Conservation (phyloP, 53 echinoderm and acorn worm genomes). For the Henricia sp. region DNA sequence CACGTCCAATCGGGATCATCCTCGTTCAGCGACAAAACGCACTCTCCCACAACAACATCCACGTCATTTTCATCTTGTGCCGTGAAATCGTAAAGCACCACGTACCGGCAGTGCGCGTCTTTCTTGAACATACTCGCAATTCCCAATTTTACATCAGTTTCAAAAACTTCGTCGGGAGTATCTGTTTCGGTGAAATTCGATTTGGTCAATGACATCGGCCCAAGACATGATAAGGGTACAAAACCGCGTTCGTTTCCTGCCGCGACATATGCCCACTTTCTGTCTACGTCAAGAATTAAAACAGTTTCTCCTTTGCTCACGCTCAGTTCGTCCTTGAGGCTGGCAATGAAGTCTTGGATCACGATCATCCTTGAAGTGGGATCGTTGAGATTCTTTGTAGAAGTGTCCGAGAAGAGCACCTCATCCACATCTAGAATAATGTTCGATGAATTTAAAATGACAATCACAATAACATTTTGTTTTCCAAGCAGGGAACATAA, state of each 20-base stretch:
- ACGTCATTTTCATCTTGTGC: conserved; percentile 53
- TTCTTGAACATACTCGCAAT: conserved; percentile 20
- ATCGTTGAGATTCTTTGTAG: conserved; percentile 18
- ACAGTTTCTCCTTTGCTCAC: conserved; percentile 39
- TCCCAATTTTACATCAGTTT: not conserved
- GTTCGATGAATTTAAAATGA: not conserved
- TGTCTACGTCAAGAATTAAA: conserved; percentile 30
- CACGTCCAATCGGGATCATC: conserved; percentile 58
- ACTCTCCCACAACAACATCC: conserved; percentile 20
- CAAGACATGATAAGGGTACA: conserved; percentile 35
- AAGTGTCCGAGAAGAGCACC: not conserved
- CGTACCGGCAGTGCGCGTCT: conserved; percentile 28
- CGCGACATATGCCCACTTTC: conserved; percentile 54
- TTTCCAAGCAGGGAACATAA: not conserved
- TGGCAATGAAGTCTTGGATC: conserved; percentile 38
- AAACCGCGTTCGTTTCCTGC: conserved; percentile 28
- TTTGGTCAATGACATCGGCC: not conserved
- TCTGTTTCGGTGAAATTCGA: not conserved
- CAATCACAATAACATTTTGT: not conserved
- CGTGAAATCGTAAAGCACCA: conserved; percentile 44
- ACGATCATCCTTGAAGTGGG: conserved; percentile 48
- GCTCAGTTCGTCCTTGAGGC: conserved; percentile 51
- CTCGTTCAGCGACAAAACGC: conserved; percentile 12
- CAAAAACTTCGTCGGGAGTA: not conserved
- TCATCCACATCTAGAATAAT: too few relatives aligned